A percentile compares a stretch with the other conserved stretches of the same genome.
Evolutionary conservation across 2,113 vertebrate species (phyloP).

Genomic region (Brachirus orientalis): DNA sequence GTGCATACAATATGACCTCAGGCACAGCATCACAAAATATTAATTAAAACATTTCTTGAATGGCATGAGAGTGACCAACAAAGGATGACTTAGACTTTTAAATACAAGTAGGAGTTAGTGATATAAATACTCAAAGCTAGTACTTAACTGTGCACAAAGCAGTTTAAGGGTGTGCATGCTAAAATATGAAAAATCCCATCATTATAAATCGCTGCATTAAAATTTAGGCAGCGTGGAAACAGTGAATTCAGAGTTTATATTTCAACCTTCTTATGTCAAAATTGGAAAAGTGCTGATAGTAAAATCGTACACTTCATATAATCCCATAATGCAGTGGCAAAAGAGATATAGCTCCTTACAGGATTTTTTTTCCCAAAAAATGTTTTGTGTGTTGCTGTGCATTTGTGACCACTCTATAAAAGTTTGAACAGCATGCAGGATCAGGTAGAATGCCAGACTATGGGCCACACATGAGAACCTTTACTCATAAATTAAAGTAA

Average conservation of each 20-base stretch:
- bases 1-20: background rate
- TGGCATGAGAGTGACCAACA: conserved; percentile 1
- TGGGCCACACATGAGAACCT: no score
- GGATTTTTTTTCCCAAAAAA: conserved; percentile 42
- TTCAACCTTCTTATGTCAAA: conserved; percentile 55
- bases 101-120: background rate
- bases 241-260: conserved; percentile 29
- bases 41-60: no score
- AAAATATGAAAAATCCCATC: conserved; percentile 3
- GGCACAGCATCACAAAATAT: no score
- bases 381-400: no score
- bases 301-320: conserved; percentile 62
- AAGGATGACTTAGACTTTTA: conserved; percentile 20
- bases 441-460: no score
- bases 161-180: background rate
- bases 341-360: conserved; percentile 33
- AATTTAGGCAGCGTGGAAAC: conserved; percentile 5
- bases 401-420: no score
- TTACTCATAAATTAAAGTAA: no score
- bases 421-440: no score
- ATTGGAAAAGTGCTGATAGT: conserved; percentile 39
- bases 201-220: no score
- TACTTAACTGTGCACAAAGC: conserved; percentile 1
- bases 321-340: conserved; percentile 36
- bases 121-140: conserved; percentile 18